Base-by-base conservation (phyloP, 2,797 vertebrate species). In the Acipenser oxyrinchus region DNA sequence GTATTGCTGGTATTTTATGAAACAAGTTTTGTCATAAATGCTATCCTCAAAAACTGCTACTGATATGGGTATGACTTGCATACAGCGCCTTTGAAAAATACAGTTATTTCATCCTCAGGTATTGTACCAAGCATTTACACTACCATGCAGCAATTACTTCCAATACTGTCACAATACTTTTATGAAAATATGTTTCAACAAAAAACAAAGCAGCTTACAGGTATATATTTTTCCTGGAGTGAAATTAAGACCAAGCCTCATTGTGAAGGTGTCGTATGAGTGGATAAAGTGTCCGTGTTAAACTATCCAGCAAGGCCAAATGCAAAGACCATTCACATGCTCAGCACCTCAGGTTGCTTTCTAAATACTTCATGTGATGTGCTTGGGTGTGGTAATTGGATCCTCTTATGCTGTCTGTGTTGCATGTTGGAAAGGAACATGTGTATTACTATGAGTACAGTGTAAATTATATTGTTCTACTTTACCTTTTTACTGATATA, bases 281-380 rank as follows among this genome's bases (percentile, higher is more conserved):
- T 62, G 12, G 55, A 52, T 63, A 52, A 48, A 10, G n/a, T 1
- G 23, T 37, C 23, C 3, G 23, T 37, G 23, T 37, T 37, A 37
- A 37, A 37, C 23, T 62, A 11, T 77, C 78, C 74, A 65, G 61
- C 68, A 71, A 66, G 65, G 60, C 72, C 68, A 67, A 75, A 72
- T 58, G 73, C 70, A 74, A 50, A 59, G 59, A 68, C 55, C 13
- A 10, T 66, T 78, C 78, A 78, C 82, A 7, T 78, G 79, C 73
- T 57, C 55, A 68, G 65, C 72, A 67, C 68, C 62, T 57, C 13
- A 8, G 63, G 62, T 69, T 70, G 75, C 75, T 77, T 83, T 76
- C 68, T 88, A 70, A 88, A 90, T 89, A 78, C 67, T 87, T 88
- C 75, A 89, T 88, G 78, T 72, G 57, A 69, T 63, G 66, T 73